Evolutionary conservation across 1,140 invertebrate species (phyloP).

Genomic region (Sweltsa coloradensis): DNA sequence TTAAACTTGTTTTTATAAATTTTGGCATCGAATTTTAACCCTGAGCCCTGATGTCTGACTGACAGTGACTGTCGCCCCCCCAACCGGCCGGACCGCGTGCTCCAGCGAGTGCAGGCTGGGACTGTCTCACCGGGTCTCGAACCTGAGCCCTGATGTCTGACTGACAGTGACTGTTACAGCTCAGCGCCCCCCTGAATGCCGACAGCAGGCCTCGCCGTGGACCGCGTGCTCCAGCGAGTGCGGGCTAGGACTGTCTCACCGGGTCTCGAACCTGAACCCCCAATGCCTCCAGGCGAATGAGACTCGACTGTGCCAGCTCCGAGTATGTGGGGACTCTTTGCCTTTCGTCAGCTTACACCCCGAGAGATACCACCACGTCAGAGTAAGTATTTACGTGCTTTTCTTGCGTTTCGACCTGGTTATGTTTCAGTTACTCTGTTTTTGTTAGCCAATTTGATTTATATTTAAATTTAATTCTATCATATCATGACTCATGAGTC

Average conservation of each 20-base stretch:
- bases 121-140: conserved; percentile 43
- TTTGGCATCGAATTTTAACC: conserved; percentile 43
- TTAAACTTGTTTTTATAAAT: too few relatives aligned
- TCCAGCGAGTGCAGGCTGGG: conserved; percentile 47
- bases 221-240: conserved; percentile 45
- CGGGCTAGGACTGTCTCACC: conserved; percentile 45
- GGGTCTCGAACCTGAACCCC: conserved; percentile 44
- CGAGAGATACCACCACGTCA: conserved; percentile 25
- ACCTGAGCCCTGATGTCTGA: conserved; percentile 37
- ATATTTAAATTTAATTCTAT: too few relatives aligned
- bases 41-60: conserved; percentile 37
- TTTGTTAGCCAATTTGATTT: too few relatives aligned
- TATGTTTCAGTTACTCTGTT: too few relatives aligned
- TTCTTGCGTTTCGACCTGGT: too few relatives aligned
- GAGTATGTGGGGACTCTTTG: conserved; percentile 26
- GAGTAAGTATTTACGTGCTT: conserved; percentile 23
- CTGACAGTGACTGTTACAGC: too few relatives aligned
- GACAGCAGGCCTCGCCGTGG: conserved; percentile 40
- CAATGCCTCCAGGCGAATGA: conserved; percentile 42
- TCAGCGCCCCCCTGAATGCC: conserved; percentile 28
- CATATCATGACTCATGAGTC: too few relatives aligned
- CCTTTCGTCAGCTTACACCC: conserved; percentile 12
- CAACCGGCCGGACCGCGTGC: conserved; percentile 51
- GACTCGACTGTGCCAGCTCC: conserved; percentile 44
- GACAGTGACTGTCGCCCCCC: conserved; percentile 28